These are phyloP conservation scores for Salvelinus alpinus DNA, from an alignment of 2,113 vertebrate genomes.

Conservation along the genomic window DNA sequence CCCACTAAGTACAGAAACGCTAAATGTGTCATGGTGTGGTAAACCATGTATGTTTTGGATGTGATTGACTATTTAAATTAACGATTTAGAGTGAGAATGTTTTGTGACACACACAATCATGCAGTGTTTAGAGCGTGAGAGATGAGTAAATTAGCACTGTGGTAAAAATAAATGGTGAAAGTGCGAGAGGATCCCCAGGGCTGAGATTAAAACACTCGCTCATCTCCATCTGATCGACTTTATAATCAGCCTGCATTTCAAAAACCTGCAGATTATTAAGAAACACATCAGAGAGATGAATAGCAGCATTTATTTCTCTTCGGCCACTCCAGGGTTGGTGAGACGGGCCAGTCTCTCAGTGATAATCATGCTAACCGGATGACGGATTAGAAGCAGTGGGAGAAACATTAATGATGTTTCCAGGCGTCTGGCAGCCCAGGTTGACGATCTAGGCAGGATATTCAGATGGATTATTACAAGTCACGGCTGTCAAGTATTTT, in stretches of 20 bases:
- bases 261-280: conserved; percentile 35
- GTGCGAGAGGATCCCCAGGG: background rate
- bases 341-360: conserved; percentile 48
- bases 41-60: background rate
- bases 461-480: conserved; percentile 43
- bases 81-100: background rate
- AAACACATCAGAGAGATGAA: conserved; percentile 58
- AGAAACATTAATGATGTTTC: conserved; percentile 55
- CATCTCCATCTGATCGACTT: conserved; percentile 22
- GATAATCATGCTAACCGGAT: conserved; percentile 58
- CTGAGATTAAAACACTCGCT: conserved; percentile 8
- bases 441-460: conserved; percentile 45
- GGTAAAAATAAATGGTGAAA: background rate
- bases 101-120: background rate
- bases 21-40: background rate
- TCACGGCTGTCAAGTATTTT: conserved; percentile 41
- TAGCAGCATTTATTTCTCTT: conserved; percentile 53
- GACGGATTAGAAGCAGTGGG: conserved; percentile 47
- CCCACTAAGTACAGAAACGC: background rate
- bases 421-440: conserved; percentile 23
- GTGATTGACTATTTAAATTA: conserved; percentile 4
- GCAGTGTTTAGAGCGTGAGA: background rate
- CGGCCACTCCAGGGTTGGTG: conserved; percentile 51
- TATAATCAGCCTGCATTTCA: conserved; percentile 24
- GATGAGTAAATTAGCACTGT: background rate